Base-by-base conservation (phyloP, 2,888 invertebrate genomes). In the Chrysolina haemoptera region DNA sequence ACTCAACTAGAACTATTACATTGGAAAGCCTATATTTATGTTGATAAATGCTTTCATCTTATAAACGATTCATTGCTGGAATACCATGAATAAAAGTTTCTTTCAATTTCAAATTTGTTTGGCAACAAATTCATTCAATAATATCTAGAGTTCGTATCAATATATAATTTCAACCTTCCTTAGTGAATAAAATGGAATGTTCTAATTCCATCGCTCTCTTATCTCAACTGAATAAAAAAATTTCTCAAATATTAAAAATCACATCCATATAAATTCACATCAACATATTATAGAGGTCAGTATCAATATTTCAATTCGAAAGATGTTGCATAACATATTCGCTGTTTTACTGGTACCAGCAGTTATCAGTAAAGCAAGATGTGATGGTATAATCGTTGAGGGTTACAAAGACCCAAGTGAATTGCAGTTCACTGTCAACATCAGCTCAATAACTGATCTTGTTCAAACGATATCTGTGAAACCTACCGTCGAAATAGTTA, bases 321-420 rank as follows among this genome's bases (percentile, higher is more conserved):
- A 0, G 14, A 43, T 43, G 43, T 43, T 43, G 2, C 1, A 14
- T 3, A 14, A 43, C 11, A 43, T 14, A 43, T 1, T 43, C 14
- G 14, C 43, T 43, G 14, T 43, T 43, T n/a, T 27, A 10, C 12
- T 66, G 14, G 10, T 46, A n/a, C 11, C n/a, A 20, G n/a, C 46
- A n/a, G 18, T 35, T 10, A 67, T 50, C 53, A 35, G 8, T 50
- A 43, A 43, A 14, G 1, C 50, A 50, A 53, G 50, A n/a, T 53
- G 67, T 20, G 67, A 50, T n/a, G 66, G 4, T 66, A 53, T 65
- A 48, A n/a, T 22, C 16, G 53, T 67, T 40, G 53, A 53, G 41
- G 53, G 20, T 1, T 67, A 67, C 18, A 67, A 35, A 55, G 53
- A 67, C 6, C 18, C 16, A 16, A 55, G 11, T 12, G 53, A 12